Evolutionary conservation across 2,888 invertebrate species (phyloP), one percentile per base, ranked within the genome.

Genomic region (Trichacis sp.): DNA sequence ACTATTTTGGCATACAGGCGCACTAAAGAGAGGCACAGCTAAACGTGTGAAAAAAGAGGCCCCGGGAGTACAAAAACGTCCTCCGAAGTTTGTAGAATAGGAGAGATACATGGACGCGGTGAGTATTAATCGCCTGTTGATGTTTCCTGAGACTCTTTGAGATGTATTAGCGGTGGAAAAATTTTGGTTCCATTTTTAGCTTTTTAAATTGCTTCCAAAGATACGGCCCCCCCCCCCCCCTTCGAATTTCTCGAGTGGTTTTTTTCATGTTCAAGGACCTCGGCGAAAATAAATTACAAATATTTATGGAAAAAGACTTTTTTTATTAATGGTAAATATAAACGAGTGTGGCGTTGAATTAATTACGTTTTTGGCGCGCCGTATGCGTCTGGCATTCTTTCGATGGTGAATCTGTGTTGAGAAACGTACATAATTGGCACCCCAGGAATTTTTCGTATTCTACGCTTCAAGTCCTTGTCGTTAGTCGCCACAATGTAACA

Each of bases 401-500:
- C 99, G 78, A 99, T 97, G 0, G 97, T 93, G 81, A 93, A 98
- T 79, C 92, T 92, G 83, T 96, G 95, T 73, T 96, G 92, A 0
- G 94, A 90, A 43, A 99, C 93, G 87, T 92, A 98, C 98, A 99
- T 97, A 65, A 99, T 97, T 0, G 99, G 99, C 1, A 99, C 98
- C 46, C 99, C 99, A 0, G 98, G 97, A 73, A 99, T 95, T 87
- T 99, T 99, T 57, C 99, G 87, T 70, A 99, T 95, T 78, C 99
- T 89, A 77, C 95, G 88, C 84, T 97, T 97, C 64, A 99, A 87
- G 84, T 98, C 99, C 85, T 95, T 97, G 85, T 99, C 99, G 87
- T 98, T 98, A 11, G 99, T 99, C 1, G 97, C 99, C 29, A 99
- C 98, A 77, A 99, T 98, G 83, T 98, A 99, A 87, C 98, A 99